A percentile compares a stretch with the other conserved stretches of the same genome.
These are phyloP conservation scores for Diarsia brunnea DNA, from an alignment of 2,888 invertebrate genomes.

Conservation along the genomic window DNA sequence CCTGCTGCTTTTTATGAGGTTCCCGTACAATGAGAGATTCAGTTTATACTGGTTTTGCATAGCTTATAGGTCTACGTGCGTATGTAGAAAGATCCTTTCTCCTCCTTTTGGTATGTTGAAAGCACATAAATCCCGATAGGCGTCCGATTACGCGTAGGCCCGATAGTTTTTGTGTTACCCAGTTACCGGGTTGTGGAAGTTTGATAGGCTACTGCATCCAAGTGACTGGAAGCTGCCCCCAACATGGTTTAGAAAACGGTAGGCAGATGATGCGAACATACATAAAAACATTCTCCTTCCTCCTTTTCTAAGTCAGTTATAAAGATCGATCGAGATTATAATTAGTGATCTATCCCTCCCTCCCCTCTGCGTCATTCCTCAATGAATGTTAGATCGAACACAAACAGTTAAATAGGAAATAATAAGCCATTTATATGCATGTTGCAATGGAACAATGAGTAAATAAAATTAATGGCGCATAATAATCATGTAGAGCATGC, in stretches of 20 bases:
- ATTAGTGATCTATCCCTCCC: constrained; percentile 11
- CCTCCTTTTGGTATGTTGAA: not conserved
- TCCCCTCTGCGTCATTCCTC: constrained; percentile 25
- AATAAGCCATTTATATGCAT: constrained; percentile 48
- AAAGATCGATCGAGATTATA: not conserved
- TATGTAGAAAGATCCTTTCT: not conserved
- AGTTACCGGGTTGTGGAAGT: not conserved
- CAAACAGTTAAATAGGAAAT: constrained; percentile 25
- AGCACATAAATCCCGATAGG: not conserved
- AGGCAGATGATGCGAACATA: not conserved
- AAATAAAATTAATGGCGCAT: constrained; percentile 40
- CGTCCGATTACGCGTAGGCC: too few relatives aligned
- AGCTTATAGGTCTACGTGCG: too few relatives aligned
- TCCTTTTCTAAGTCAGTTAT: not conserved
- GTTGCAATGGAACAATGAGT: constrained; percentile 45
- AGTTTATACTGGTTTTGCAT: too few relatives aligned
- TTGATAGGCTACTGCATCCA: not conserved
- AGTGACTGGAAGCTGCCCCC: not conserved
- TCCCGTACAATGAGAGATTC: too few relatives aligned
- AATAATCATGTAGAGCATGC: not conserved
- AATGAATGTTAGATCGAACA: constrained; percentile 22
- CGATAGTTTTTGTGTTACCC: not conserved
- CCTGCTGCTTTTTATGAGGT: too few relatives aligned
- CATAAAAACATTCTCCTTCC: not conserved
- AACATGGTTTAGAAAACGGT: not conserved